Evolutionary conservation across 2,888 invertebrate genomes (phyloP).

Genomic region (Orgyia antiqua): DNA sequence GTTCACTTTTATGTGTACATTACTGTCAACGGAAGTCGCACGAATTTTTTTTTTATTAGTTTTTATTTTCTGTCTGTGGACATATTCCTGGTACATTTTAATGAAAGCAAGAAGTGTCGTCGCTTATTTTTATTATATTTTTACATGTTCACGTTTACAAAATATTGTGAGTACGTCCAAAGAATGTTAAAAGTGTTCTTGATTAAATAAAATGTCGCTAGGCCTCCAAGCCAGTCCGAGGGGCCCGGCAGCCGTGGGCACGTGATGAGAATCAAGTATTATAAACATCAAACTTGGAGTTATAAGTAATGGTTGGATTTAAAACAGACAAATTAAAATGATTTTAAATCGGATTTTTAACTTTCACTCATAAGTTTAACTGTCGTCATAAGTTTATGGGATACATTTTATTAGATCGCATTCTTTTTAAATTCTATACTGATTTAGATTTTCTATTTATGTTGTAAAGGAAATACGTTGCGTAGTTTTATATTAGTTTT

Average conservation of each 20-base stretch:
- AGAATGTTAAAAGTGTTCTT: constrained; percentile 72
- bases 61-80: neutral
- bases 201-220: constrained; percentile 73
- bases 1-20: constrained; percentile 1
- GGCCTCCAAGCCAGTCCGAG: constrained; percentile 21
- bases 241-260: constrained; percentile 35
- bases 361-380: constrained; percentile 12
- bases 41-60: neutral
- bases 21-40: neutral
- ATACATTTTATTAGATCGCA: too few relatives aligned
- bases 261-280: constrained; percentile 59
- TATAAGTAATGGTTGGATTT: constrained; percentile 37
- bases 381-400: too few relatives aligned
- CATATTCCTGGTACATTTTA: constrained; percentile 11
- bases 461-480: too few relatives aligned
- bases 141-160: constrained; percentile 31
- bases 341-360: constrained; percentile 21
- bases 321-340: constrained; percentile 30
- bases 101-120: constrained; percentile 38
- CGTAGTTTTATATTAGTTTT: too few relatives aligned
- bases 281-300: constrained; percentile 37
- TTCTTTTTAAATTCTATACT: too few relatives aligned
- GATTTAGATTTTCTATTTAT: too few relatives aligned
- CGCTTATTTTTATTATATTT: constrained; percentile 34
- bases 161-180: constrained; percentile 52